phyloP scores from a whole-genome alignment of 2,113 vertebrate genomes.

The Dromaius novaehollandiae region DNA sequence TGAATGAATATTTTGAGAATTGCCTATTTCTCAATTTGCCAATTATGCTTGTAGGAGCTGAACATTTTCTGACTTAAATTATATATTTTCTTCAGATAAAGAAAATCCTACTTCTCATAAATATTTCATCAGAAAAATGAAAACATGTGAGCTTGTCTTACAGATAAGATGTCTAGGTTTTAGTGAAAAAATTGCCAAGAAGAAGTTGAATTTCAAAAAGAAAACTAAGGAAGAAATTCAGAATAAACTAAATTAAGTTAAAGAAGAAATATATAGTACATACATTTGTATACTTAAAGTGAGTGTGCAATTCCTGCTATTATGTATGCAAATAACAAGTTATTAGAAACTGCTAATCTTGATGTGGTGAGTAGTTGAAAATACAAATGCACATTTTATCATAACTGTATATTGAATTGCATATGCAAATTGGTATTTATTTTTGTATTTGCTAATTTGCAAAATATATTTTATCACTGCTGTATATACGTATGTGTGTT shows the following conservation, averaged over 20 bases:
- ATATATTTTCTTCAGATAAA: conserved; percentile 69
- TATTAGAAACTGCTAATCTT: background rate
- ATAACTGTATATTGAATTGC: background rate
- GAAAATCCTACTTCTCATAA: conserved; percentile 63
- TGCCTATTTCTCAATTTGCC: conserved; percentile 46
- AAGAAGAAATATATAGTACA: background rate
- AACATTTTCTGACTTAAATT: conserved; percentile 61
- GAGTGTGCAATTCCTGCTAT: background rate
- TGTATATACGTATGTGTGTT: background rate
- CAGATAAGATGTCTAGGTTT: conserved; percentile 30
- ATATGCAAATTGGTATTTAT: background rate
- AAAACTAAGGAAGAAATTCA: conserved; percentile 7
- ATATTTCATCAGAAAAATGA: conserved; percentile 71
- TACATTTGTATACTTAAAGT: background rate
- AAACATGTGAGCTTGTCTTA: conserved; percentile 47
- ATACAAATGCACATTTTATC: background rate
- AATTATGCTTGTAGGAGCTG: conserved; percentile 66
- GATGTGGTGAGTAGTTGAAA: background rate
- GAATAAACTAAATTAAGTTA: background rate
- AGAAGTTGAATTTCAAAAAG: conserved; percentile 9
- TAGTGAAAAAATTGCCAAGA: background rate
- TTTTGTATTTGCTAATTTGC: background rate
- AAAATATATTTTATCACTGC: background rate
- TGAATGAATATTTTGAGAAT: conserved; percentile 59
- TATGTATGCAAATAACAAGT: background rate